These are phyloP conservation scores for Gadopsis marmoratus DNA, from an alignment of 2,797 vertebrate species.

Conservation along the genomic window DNA sequence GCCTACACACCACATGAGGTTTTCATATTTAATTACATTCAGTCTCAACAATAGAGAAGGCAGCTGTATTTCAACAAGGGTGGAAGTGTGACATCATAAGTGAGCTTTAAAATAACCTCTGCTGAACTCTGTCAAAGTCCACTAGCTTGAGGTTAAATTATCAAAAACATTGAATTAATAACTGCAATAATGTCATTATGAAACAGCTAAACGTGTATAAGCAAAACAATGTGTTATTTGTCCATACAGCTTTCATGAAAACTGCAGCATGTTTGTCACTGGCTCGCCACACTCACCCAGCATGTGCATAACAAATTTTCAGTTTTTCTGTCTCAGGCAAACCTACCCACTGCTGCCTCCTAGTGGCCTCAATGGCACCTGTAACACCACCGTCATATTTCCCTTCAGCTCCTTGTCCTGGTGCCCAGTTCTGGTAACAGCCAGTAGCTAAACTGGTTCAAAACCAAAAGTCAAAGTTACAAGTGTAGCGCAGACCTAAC, in stretches of 20 bases:
- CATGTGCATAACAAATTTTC: constrained; percentile 72
- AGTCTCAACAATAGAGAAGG: constrained; percentile 62
- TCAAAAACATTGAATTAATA: not conserved
- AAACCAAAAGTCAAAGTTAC: constrained; percentile 78
- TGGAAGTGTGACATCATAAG: constrained; percentile 28
- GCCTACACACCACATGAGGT: constrained; percentile 59
- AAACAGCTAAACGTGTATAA: constrained; percentile 1
- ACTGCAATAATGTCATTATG: not conserved
- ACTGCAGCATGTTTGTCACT: not conserved
- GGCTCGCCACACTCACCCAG: constrained; percentile 23
- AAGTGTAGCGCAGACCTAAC: constrained; percentile 78
- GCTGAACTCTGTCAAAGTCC: not conserved
- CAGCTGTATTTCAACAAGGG: constrained; percentile 69
- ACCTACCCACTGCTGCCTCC: constrained; percentile 79
- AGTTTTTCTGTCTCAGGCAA: constrained; percentile 66
- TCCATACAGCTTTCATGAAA: constrained; percentile 4
- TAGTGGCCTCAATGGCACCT: constrained; percentile 77
- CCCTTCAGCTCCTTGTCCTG: constrained; percentile 58
- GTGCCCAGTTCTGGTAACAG: constrained; percentile 81
- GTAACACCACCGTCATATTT: constrained; percentile 61
- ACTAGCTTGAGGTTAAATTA: not conserved
- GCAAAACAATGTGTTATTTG: not conserved
- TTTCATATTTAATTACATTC: constrained; percentile 70
- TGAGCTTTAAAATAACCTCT: constrained; percentile 14
- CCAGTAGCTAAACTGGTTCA: constrained; percentile 63